Evolutionary conservation across 2,888 invertebrate species (phyloP).

Genomic region (Apotomis betuletana): DNA sequence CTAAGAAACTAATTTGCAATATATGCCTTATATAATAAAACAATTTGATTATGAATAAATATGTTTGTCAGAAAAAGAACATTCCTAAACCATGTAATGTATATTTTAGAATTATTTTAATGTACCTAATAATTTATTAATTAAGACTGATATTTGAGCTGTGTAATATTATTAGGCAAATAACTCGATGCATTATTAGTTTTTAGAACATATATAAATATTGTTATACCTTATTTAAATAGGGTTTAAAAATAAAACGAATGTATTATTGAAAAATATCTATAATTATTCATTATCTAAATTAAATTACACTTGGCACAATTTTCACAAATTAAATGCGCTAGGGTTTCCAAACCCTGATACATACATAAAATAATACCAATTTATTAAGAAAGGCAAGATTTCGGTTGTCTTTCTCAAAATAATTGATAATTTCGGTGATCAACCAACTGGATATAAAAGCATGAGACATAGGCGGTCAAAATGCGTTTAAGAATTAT

Average conservation of each 20-base stretch:
- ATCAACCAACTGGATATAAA: conserved; percentile 21
- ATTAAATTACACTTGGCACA: conserved; percentile 37
- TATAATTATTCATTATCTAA: conserved; percentile 28
- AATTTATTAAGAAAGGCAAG: conserved; percentile 81
- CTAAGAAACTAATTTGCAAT: too few relatives aligned
- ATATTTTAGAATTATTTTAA: conserved; percentile 26
- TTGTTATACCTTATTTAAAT: conserved; percentile 32
- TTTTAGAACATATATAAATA: conserved; percentile 26
- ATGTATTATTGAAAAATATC: conserved; percentile 28
- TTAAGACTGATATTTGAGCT: conserved; percentile 38
- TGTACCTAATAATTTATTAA: conserved; percentile 15
- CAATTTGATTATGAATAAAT: too few relatives aligned
- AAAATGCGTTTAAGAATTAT: conserved; percentile 22
- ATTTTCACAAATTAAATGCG: conserved; percentile 32
- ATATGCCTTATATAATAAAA: too few relatives aligned
- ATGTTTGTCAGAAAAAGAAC: neutral
- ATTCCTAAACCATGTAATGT: neutral
- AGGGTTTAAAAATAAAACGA: conserved; percentile 33
- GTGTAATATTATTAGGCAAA: conserved; percentile 27
- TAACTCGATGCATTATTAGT: conserved; percentile 21
- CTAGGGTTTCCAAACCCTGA: conserved; percentile 9
- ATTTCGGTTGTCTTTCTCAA: conserved; percentile 76
- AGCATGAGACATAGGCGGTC: conserved; percentile 28
- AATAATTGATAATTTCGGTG: conserved; percentile 62
- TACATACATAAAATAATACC: conserved; percentile 42